Percentiles rank a stretch among this genome's conserved stretches.
Conservation (phyloP, 2,888 invertebrate species). For the Xylota segnis region DNA sequence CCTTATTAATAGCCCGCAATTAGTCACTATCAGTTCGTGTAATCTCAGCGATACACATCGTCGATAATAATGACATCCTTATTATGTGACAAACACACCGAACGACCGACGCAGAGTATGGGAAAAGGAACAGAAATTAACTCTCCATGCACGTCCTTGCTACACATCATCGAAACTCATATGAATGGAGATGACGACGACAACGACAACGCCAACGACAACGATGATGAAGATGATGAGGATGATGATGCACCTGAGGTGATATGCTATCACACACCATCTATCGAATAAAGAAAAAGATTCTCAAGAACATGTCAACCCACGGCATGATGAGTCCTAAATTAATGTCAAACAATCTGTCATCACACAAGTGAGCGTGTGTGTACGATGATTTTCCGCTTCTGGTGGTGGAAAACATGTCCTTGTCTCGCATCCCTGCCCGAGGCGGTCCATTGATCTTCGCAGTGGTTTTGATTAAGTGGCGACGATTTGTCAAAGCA, state of each 20-base stretch:
- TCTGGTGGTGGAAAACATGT: slow-evolving; percentile 31
- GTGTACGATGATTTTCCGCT: slow-evolving; percentile 10
- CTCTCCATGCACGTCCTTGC: slow-evolving; percentile 70
- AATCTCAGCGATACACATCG: slow-evolving; percentile 74
- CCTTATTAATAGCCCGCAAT: slow-evolving; percentile 65
- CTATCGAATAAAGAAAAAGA: slow-evolving; percentile 25
- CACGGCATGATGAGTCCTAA: slow-evolving; percentile 71
- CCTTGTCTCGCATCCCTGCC: slow-evolving; percentile 52
- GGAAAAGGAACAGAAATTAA: slow-evolving; percentile 48
- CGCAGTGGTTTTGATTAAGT: slow-evolving; percentile 82
- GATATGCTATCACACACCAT: slow-evolving; percentile 38
- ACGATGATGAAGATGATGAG: no score
- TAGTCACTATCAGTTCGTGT: slow-evolving; percentile 75
- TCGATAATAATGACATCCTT: slow-evolving; percentile 74
- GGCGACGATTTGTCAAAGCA: slow-evolving; percentile 82
- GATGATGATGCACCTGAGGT: slow-evolving; percentile 70
- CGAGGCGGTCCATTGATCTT: slow-evolving; percentile 67
- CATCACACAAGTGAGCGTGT: slow-evolving; percentile 45
- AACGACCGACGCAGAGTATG: no score
- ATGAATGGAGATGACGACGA: slow-evolving; percentile 37
- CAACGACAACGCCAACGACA: no score
- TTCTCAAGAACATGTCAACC: slow-evolving; percentile 61
- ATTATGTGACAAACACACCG: slow-evolving; percentile 53
- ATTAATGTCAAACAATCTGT: slow-evolving; percentile 73
- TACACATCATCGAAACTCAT: slow-evolving; percentile 60